Conservation (phyloP, 2,113 vertebrate species). For the Osmerus mordax region DNA sequence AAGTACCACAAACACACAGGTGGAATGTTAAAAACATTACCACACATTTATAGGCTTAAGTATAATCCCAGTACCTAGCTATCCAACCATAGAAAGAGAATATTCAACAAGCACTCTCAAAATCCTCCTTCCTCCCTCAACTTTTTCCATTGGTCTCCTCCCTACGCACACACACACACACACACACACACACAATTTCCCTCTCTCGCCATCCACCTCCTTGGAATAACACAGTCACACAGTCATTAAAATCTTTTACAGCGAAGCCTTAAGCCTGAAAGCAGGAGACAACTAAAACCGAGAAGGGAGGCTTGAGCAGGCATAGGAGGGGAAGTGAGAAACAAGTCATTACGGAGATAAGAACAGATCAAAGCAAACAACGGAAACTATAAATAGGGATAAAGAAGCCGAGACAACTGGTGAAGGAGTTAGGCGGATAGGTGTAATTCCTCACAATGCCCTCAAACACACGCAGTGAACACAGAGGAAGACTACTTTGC, state of each 20-base stretch:
- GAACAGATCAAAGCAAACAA: conserved; percentile 28
- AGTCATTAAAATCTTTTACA: conserved; percentile 31
- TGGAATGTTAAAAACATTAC: background rate
- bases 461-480: background rate
- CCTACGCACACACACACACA: conserved; percentile 15
- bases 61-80: background rate
- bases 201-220: conserved; percentile 15
- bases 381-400: conserved; percentile 9
- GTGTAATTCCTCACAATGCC: background rate
- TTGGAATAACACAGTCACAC: conserved; percentile 38
- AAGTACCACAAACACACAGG: too few relatives aligned
- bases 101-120: conserved; percentile 8
- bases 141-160: conserved; percentile 44
- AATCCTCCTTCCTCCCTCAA: conserved; percentile 22
- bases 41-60: background rate
- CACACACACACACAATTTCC: conserved; percentile 23
- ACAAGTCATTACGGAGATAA: conserved; percentile 34
- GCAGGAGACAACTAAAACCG: conserved; percentile 16
- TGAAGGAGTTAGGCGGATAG: background rate
- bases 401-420: background rate
- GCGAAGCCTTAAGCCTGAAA: conserved; percentile 21
- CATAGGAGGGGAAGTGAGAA: conserved; percentile 5
- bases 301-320: background rate
- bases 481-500: too few relatives aligned
- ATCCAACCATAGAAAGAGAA: background rate